Base-by-base conservation (phyloP, 2,113 vertebrate species). In the Catharus bicknelli region DNA sequence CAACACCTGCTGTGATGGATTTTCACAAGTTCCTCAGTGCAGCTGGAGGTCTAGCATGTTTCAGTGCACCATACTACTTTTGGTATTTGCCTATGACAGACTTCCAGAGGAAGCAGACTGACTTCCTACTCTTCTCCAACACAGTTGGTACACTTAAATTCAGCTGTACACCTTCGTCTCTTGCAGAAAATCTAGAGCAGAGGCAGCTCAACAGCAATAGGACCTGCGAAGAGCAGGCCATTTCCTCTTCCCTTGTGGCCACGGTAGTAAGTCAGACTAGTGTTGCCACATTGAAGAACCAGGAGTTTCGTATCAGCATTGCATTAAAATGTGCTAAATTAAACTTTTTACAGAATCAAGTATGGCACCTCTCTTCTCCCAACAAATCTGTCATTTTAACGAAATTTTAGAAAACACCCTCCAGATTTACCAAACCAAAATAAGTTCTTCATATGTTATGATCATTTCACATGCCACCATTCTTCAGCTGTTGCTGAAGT, bases 21-120 rank as follows among this genome's bases (percentile, higher is more conserved):
- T 92, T 94, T 82, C 83, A 83, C 84, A 90, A 66, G 70, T 58
- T 90, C 47, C 50, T 77, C 54, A 23, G 34, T 25, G 26, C 59
- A 91, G 63, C 0, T 94, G 81, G 59, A 89, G 42, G 75, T 89
- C 84, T 62, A 90, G 34, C 58, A 62, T 54, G 63, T 62, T 93
- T 83, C 50, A 83, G 1, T 36, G 61, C 58, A 89, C 20, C 29
- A 45, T 10, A 61, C 9, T 27, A 53, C 63, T 68, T 76, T n/a
- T 19, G 38, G 63, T 77, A 77, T 45, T 61, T 61, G 29, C 47
- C 68, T 38, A 54, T 61, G 63, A 77, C 63, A 77, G 83, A 51
- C 47, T 84, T 95, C 34, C 70, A 85, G 62, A 67, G 16, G 62
- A 76, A 82, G 32, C 45, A 92, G 50, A 87, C 38, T 26, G 21